phyloP scores from a whole-genome alignment of 2,888 invertebrate species.

The Acrocera orbiculus region DNA sequence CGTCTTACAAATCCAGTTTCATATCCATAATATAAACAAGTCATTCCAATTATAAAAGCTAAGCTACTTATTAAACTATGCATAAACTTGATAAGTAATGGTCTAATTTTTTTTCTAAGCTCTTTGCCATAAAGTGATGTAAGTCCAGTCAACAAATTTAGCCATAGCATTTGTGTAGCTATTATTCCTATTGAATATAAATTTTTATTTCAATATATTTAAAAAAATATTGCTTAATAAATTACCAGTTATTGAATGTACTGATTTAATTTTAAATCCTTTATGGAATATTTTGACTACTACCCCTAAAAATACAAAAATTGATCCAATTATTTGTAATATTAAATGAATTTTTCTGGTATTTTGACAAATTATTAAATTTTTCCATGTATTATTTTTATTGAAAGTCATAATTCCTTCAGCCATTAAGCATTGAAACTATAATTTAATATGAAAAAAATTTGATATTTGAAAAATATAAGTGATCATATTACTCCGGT shows the following conservation, averaged over 20 bases:
- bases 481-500: background rate
- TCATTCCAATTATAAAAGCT: slow-evolving; percentile 36
- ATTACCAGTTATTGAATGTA: slow-evolving; percentile 19
- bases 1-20: background rate
- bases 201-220: background rate
- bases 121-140: slow-evolving; percentile 35
- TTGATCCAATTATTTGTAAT: slow-evolving; percentile 34
- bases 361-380: slow-evolving; percentile 18
- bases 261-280: slow-evolving; percentile 21
- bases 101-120: slow-evolving; percentile 33
- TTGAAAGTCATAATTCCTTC: background rate
- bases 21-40: slow-evolving; percentile 20
- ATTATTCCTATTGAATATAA: slow-evolving; percentile 30
- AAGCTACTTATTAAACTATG: slow-evolving; percentile 37
- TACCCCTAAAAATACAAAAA: slow-evolving; percentile 36
- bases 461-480: background rate
- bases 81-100: slow-evolving; percentile 34
- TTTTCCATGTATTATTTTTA: slow-evolving; percentile 2
- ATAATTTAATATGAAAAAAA: background rate
- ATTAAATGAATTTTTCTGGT: slow-evolving; percentile 36
- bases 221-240: background rate
- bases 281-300: slow-evolving; percentile 32
- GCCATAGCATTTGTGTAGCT: slow-evolving; percentile 33
- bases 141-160: slow-evolving; percentile 34
- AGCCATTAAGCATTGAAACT: slow-evolving; percentile 1